Evolutionary conservation across 2,888 invertebrate species (phyloP), one percentile per base, ranked within the genome.

Genomic region (Neria commutata): DNA sequence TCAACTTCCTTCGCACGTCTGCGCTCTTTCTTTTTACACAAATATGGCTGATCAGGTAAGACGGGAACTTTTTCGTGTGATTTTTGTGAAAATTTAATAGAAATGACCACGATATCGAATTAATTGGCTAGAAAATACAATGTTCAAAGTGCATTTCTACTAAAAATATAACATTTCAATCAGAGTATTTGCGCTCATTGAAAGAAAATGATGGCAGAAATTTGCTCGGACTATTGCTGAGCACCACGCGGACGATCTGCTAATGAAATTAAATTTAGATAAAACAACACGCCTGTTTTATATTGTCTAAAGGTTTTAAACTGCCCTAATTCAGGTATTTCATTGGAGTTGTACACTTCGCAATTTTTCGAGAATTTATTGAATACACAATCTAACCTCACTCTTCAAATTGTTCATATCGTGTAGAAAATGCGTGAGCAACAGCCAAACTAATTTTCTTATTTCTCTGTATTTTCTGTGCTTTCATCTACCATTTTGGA

Each of bases 261-360:
- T 64, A 85, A 85, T 69, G 83, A 92, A 83, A 89, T n/a, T n/a
- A n/a, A n/a, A n/a, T n/a, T n/a, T n/a, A n/a, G n/a, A 90, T 78
- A 87, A 89, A 73, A 91, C 91, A 80, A 85, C 89, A 73, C 87
- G 97, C 74, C 91, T 92, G 81, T 86, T 88, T 79, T 90, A 91
- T 78, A 94, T 87, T 85, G 89, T 98, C 77, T 73, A 87, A 98
- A 72, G 97, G 97, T 75, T 98, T 97, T 86, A 96, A 95, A 84
- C 95, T 95, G 56, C 97, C 97, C n/a, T n/a, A 34, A 85, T 90
- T 83, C 96, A 97, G 90, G 95, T 95, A 87, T n/a, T n/a, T n/a
- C n/a, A n/a, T n/a, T n/a, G n/a, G n/a, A n/a, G n/a, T n/a, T n/a
- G n/a, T n/a, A n/a, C n/a, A n/a, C n/a, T n/a, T n/a, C n/a, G n/a